Evolutionary conservation across 2,888 invertebrate species (phyloP).

Genomic region (Hyposoter dolosus): DNA sequence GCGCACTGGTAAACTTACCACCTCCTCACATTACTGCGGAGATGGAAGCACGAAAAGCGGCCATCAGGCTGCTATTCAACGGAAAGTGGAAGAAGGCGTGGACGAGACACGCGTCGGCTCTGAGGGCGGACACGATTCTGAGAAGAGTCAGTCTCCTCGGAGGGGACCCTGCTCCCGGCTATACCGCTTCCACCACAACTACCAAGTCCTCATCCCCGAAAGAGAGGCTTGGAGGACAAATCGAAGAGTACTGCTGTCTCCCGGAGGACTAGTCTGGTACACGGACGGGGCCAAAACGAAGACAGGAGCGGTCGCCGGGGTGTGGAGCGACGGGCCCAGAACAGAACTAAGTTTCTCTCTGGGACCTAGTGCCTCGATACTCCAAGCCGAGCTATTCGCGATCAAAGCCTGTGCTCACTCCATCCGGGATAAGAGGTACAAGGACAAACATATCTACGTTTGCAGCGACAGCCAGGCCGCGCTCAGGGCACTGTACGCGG

Average conservation of each 20-base stretch:
- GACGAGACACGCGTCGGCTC: neutral
- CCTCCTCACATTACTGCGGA: slow-evolving; percentile 5
- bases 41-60: neutral
- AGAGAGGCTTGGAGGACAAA: neutral
- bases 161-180: neutral
- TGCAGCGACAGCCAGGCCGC: too few species aligned
- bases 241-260: neutral
- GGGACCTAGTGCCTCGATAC: too few species aligned
- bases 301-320: too few species aligned
- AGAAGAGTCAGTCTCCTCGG: neutral
- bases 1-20: neutral
- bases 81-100: slow-evolving; percentile 4
- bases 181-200: slow-evolving; percentile 23
- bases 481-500: too few species aligned
- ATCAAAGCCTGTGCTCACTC: too few species aligned
- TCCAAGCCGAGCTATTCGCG: too few species aligned
- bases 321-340: too few species aligned
- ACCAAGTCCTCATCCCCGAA: neutral
- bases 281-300: slow-evolving; percentile 41
- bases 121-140: neutral
- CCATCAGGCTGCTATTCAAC: neutral
- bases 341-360: too few species aligned
- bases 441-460: too few species aligned
- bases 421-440: too few species aligned
- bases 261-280: slow-evolving; percentile 35